Evolutionary conservation across 2,888 invertebrate genomes (phyloP).

Genomic region (Adelognathus sp.): DNA sequence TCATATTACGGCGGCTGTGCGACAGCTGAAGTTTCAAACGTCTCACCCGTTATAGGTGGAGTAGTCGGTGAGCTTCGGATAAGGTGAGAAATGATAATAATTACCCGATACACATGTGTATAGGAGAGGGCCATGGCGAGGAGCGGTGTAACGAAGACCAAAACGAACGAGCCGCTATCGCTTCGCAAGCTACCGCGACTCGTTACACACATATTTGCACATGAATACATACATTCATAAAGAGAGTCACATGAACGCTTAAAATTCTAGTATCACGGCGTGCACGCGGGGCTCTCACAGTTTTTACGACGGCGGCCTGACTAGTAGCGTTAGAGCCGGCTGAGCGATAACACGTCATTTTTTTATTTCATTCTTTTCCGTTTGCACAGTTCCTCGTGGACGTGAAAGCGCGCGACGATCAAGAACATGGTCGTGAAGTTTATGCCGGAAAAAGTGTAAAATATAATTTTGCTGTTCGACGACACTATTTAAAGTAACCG

Average conservation of each 20-base stretch:
- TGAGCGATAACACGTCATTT: constrained; percentile 65
- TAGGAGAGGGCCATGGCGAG: constrained; percentile 1
- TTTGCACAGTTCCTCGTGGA: neutral
- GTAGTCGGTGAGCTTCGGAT: constrained; percentile 48
- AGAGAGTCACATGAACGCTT: neutral
- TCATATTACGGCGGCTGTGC: no score
- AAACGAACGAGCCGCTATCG: constrained; percentile 59
- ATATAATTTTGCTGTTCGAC: no score
- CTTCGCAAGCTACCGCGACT: constrained; percentile 65
- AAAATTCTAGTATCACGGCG: constrained; percentile 35
- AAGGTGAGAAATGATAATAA: constrained; percentile 77
- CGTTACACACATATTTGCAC: constrained; percentile 2
- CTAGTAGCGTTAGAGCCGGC: constrained; percentile 71
- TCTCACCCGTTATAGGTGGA: constrained; percentile 52
- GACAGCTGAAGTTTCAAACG: neutral
- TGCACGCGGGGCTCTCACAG: constrained; percentile 26
- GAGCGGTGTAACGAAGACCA: constrained; percentile 1
- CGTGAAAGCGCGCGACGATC: no score
- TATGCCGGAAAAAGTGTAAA: no score
- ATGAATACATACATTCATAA: neutral
- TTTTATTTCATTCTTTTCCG: constrained; percentile 17
- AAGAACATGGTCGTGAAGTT: no score
- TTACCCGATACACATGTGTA: constrained; percentile 69
- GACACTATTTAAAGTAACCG: no score
- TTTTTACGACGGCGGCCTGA: constrained; percentile 16